Evolutionary conservation across 1,140 invertebrate species (phyloP).

Genomic region (Drosophila murphyi): DNA sequence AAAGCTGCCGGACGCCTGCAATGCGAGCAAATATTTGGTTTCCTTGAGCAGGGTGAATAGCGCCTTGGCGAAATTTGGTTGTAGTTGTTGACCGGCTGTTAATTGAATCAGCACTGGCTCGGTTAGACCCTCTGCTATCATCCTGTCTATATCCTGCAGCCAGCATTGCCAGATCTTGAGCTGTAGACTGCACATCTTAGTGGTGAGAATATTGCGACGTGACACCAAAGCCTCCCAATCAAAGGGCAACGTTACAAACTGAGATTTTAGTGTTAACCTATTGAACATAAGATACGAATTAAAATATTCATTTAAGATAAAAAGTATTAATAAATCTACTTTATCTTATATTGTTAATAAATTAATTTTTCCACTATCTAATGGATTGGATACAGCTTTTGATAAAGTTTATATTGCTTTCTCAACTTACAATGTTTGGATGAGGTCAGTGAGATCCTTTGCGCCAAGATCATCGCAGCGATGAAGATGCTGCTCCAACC

Average conservation of each 20-base stretch:
- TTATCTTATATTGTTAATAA: too few relatives aligned
- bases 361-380: too few relatives aligned
- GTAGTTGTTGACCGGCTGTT: constrained; percentile 32
- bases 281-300: too few relatives aligned
- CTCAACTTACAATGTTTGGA: constrained; percentile 58
- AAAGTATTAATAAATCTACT: too few relatives aligned
- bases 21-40: constrained; percentile 69
- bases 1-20: constrained; percentile 56
- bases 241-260: constrained; percentile 30
- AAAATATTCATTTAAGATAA: too few relatives aligned
- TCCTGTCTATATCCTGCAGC: constrained; percentile 67
- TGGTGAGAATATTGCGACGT: constrained; percentile 74
- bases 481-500: constrained; percentile 86
- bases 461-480: constrained; percentile 66
- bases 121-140: constrained; percentile 62
- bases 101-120: constrained; percentile 52
- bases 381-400: background rate
- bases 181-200: constrained; percentile 75
- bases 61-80: constrained; percentile 67
- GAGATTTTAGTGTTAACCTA: constrained; percentile 50
- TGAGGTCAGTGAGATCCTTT: constrained; percentile 54
- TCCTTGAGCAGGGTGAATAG: constrained; percentile 73
- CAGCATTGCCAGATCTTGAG: constrained; percentile 77
- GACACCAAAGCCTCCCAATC: constrained; percentile 53
- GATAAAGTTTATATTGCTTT: background rate